Evolutionary conservation across 2,888 invertebrate genomes (phyloP).

Genomic region (Microctonus hyperodae): DNA sequence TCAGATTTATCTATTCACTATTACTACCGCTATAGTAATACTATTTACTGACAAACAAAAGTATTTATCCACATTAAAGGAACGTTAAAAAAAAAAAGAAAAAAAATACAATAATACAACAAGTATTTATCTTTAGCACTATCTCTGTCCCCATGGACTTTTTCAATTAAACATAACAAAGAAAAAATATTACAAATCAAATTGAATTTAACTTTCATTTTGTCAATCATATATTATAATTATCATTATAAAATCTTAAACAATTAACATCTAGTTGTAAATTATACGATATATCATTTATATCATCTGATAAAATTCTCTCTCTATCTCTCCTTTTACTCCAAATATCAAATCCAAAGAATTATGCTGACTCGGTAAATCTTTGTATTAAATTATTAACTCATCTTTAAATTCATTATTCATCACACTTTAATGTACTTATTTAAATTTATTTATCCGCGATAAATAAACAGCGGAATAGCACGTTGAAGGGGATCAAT

Average conservation of each 20-base stretch:
- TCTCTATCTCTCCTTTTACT: neutral
- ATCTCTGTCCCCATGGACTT: neutral
- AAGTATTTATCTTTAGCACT: neutral
- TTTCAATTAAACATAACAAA: neutral
- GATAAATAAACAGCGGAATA: no score
- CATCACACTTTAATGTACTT: no score
- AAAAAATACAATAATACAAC: neutral
- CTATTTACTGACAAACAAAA: slow-evolving; percentile 11
- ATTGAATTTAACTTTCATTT: neutral
- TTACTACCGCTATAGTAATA: slow-evolving; percentile 29
- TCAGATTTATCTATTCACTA: slow-evolving; percentile 33
- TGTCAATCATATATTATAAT: neutral
- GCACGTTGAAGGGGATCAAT: no score
- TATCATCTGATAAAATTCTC: neutral
- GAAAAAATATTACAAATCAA: slow-evolving; percentile 4
- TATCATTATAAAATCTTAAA: neutral
- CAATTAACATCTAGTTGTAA: neutral
- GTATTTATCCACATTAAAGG: slow-evolving; percentile 3
- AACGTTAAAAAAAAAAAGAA: neutral
- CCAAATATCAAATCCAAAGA: neutral
- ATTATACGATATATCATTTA: no score
- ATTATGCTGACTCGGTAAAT: no score
- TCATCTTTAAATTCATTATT: no score
- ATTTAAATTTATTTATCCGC: no score
- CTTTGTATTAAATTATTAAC: no score